Conservation (phyloP, 2,888 invertebrate species). For the Shargacucullia verbasci region DNA sequence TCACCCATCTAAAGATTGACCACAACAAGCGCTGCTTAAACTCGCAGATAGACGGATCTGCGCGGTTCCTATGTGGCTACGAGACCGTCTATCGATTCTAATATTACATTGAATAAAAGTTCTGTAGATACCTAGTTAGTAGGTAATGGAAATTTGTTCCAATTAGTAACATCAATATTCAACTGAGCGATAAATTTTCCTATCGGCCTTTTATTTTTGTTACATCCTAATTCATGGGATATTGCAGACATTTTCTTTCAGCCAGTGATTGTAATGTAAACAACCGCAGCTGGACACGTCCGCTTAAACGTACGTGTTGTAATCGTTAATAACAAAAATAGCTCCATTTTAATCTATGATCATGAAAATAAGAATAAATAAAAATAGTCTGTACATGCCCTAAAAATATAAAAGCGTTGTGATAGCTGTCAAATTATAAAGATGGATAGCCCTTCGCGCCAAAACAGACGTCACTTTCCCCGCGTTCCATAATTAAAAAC, state of each 20-base stretch:
- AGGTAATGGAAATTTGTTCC: not conserved
- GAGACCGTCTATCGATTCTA: too few species aligned
- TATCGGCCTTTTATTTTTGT: conserved; percentile 9
- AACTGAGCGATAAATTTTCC: not conserved
- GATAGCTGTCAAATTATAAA: conserved; percentile 46
- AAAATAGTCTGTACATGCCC: conserved; percentile 22
- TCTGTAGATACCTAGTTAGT: too few species aligned
- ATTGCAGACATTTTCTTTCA: conserved; percentile 25
- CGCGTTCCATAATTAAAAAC: conserved; percentile 45
- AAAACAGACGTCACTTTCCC: conserved; percentile 51
- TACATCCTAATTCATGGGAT: conserved; percentile 17
- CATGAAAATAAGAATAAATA: conserved; percentile 20
- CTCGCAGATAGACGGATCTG: too few species aligned
- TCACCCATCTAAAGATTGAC: too few species aligned
- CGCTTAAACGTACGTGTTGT: conserved; percentile 24
- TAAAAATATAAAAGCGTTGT: conserved; percentile 19
- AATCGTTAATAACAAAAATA: conserved; percentile 30
- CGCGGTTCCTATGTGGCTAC: too few species aligned
- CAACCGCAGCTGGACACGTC: conserved; percentile 31
- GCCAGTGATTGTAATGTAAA: conserved; percentile 31
- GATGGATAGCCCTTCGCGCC: conserved; percentile 54
- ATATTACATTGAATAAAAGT: too few species aligned
- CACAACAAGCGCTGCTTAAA: too few species aligned
- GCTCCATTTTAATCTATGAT: conserved; percentile 9
- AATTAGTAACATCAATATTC: not conserved